A percentile compares a stretch with the other conserved stretches of the same genome.
Conservation (phyloP, 2,113 vertebrate species). For the Nothocercus nigrocapillus region DNA sequence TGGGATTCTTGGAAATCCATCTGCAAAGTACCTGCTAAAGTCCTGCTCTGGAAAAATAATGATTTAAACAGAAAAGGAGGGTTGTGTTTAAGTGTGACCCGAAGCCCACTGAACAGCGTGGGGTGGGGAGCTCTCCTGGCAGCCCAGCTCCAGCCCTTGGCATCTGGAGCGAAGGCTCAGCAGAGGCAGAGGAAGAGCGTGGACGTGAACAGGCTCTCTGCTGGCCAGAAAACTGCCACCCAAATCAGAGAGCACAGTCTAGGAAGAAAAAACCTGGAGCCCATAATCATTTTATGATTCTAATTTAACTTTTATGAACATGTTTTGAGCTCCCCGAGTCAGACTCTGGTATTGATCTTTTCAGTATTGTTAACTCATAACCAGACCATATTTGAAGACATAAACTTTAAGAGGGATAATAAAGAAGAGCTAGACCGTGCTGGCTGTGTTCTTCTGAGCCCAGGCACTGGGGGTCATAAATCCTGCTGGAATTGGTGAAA, state of each 20-base stretch:
- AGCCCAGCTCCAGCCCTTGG: neutral
- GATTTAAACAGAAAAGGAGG: too few species aligned
- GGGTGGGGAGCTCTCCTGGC: fast-evolving
- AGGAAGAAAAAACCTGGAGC: constrained; percentile 1
- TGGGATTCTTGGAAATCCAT: neutral
- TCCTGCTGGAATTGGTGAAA: constrained; percentile 50
- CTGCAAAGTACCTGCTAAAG: neutral
- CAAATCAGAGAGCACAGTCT: constrained; percentile 6
- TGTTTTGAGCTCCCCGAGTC: constrained; percentile 67
- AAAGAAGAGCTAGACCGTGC: constrained; percentile 69
- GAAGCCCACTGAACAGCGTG: neutral
- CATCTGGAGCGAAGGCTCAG: neutral
- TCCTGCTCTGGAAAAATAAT: neutral
- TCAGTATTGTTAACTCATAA: constrained; percentile 80
- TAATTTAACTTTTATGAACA: constrained; percentile 81
- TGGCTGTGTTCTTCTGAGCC: constrained; percentile 40
- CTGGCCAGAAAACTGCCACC: neutral
- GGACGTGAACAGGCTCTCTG: neutral
- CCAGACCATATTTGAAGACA: constrained; percentile 79
- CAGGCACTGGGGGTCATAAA: constrained; percentile 62
- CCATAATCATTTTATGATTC: constrained; percentile 75
- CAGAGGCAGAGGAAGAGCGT: neutral
- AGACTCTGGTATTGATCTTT: constrained; percentile 76
- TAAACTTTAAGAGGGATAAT: constrained; percentile 80
- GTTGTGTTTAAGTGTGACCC: neutral